A percentile compares a stretch with the other conserved stretches of the same genome.
Evolutionary conservation across 2,797 vertebrate genomes (phyloP).

Genomic region (Acanthurus lineatus): DNA sequence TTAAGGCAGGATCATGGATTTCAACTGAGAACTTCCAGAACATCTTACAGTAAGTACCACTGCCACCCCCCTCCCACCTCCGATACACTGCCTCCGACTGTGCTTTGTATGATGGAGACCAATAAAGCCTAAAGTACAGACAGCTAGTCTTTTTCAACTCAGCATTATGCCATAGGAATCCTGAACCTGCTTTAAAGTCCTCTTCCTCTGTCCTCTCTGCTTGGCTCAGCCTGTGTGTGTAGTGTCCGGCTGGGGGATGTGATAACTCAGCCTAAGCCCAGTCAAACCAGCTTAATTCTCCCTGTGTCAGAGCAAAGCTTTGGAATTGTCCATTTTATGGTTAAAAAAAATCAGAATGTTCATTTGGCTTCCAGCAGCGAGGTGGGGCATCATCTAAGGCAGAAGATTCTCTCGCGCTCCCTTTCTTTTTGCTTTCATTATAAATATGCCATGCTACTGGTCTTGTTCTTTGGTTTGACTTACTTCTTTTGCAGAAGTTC

Average conservation of each 20-base stretch:
- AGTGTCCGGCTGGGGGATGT: constrained; percentile 79
- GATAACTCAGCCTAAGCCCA: constrained; percentile 82
- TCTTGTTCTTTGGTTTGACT: constrained; percentile 61
- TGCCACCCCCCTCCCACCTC: constrained; percentile 50
- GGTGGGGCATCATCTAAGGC: constrained; percentile 69
- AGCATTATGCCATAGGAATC: constrained; percentile 75
- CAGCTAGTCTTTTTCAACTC: constrained; percentile 77
- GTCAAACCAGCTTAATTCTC: constrained; percentile 82
- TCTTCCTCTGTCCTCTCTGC: constrained; percentile 67
- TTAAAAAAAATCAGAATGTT: constrained; percentile 68
- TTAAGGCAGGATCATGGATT: constrained; percentile 51
- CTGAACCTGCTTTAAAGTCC: constrained; percentile 78
- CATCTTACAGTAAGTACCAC: constrained; percentile 60
- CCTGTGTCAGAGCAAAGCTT: constrained; percentile 76
- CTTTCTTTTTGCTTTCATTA: constrained; percentile 65
- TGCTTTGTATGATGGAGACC: constrained; percentile 76
- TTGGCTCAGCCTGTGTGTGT: constrained; percentile 67
- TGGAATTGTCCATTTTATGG: constrained; percentile 75
- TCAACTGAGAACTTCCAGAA: constrained; percentile 53
- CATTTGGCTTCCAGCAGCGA: constrained; percentile 76
- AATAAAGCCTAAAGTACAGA: constrained; percentile 79
- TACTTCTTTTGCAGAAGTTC: constrained; percentile 61
- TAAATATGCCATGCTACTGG: constrained; percentile 61
- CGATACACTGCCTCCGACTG: constrained; percentile 71
- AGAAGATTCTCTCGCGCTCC: constrained; percentile 52